phyloP scores from a whole-genome alignment of 2,113 vertebrate genomes.

The Aldabrachelys gigantea region DNA sequence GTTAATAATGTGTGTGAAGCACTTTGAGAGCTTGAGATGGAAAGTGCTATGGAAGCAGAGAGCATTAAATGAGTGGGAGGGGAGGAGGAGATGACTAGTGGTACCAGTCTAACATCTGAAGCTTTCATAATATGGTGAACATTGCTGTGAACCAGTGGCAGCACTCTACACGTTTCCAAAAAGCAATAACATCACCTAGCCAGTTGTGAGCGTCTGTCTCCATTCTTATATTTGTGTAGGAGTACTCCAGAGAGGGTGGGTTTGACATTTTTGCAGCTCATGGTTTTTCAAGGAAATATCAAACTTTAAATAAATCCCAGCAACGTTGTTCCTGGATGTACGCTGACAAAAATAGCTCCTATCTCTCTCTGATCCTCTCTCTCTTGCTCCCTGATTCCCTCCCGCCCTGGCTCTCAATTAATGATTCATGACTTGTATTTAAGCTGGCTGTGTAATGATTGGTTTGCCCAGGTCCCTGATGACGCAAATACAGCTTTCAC shows the following conservation, averaged over 20 bases:
- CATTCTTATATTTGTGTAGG: background rate
- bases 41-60: constrained; percentile 4
- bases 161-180: constrained; percentile 49
- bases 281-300: constrained; percentile 9
- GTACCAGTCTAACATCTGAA: background rate
- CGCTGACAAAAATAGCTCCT: constrained; percentile 38
- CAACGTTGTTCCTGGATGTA: constrained; percentile 27
- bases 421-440: constrained; percentile 71
- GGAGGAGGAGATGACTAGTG: constrained; percentile 51
- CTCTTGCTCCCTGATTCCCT: constrained; percentile 4
- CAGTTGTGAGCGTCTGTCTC: constrained; percentile 7
- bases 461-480: constrained; percentile 48
- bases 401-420: constrained; percentile 48
- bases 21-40: background rate
- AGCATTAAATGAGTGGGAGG: constrained; percentile 36
- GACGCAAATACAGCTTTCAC: constrained; percentile 67
- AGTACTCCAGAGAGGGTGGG: constrained; percentile 16
- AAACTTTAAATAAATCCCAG: constrained; percentile 24
- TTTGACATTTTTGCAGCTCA: background rate
- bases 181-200: constrained; percentile 22
- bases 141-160: constrained; percentile 4
- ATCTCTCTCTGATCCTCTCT: constrained; percentile 33
- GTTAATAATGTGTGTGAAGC: background rate
- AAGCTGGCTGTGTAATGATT: constrained; percentile 35
- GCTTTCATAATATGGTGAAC: background rate